phyloP scores from a whole-genome alignment of 1,140 invertebrate genomes.

The Zaprionus lachaisei region DNA sequence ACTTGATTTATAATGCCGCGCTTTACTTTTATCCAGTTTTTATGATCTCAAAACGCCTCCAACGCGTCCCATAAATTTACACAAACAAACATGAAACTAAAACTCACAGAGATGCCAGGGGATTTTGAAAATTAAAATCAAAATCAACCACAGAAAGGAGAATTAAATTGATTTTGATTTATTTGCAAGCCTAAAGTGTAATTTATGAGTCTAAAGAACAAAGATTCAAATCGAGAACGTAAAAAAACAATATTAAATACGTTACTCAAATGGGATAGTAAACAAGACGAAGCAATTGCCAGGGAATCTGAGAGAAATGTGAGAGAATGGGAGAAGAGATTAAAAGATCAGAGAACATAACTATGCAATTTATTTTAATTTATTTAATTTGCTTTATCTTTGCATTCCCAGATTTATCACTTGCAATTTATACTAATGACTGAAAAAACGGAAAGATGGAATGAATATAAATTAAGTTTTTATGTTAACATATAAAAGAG shows the following conservation, averaged over 20 bases:
- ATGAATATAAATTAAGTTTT: not conserved
- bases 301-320: not conserved
- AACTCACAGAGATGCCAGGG: constrained; percentile 8
- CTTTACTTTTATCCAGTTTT: constrained; percentile 67
- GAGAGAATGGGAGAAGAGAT: not conserved
- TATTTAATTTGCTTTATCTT: not conserved
- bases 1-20: constrained; percentile 75
- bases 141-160: constrained; percentile 20
- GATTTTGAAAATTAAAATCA: constrained; percentile 37
- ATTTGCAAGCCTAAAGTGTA: constrained; percentile 37
- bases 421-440: not conserved
- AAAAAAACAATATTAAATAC: not conserved
- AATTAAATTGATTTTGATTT: constrained; percentile 62
- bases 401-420: not conserved
- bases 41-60: constrained; percentile 47
- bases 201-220: constrained; percentile 39
- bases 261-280: not conserved
- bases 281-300: not conserved
- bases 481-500: too few species aligned
- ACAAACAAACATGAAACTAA: constrained; percentile 26
- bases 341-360: not conserved
- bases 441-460: not conserved
- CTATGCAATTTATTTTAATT: constrained; percentile 7
- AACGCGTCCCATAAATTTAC: constrained; percentile 39
- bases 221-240: not conserved